Base-by-base conservation (phyloP, 2,113 vertebrate species). In the Alectura lathami region DNA sequence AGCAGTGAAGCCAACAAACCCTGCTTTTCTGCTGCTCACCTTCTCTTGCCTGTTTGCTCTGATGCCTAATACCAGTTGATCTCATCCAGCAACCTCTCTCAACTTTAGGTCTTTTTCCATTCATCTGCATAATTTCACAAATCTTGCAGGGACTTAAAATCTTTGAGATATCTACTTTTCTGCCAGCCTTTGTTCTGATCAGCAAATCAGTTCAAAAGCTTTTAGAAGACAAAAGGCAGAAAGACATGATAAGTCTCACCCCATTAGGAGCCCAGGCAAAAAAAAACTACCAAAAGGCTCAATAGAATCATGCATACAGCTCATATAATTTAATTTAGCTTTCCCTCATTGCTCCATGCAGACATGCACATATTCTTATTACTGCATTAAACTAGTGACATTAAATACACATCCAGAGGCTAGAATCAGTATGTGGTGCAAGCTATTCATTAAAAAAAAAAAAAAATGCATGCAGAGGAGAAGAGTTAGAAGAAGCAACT, bases 221-320 rank as follows among this genome's bases (percentile, higher is more conserved):
- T 68, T 73, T 8, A 77, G 73, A 93, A 96, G 80, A 92, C 86
- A 81, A 90, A 90, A 96, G 60, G 40, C 86, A 88, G 80, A 42
- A 51, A 69, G 72, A 38, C 26, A 38, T 26, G 57, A 70, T 56
- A 88, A 90, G 64, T 26, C 56, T 81, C 32, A 17, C 32, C 60
- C 67, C 54, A 34, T 50, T 18, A 74, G 62, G n/a, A 94, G 24
- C 40, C 17, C 50, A 57, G 88, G 59, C 27, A 80, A 73, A 90
- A 70, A 45, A 68, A 36, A 18, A 38, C 27, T 34, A 36, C 14
- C 3, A 1, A 32, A 38, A 21, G 27, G 14, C 48, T 42, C 48
- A 69, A 23, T 4, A 42, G 36, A 92, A 50, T 16, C 21, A 29
- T 8, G 30, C 17, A 27, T 42, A 51, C 30, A n/a, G 40, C 36